These are phyloP conservation scores for Drosophila barbarae DNA, from an alignment of 2,888 invertebrate species.

Conservation along the genomic window DNA sequence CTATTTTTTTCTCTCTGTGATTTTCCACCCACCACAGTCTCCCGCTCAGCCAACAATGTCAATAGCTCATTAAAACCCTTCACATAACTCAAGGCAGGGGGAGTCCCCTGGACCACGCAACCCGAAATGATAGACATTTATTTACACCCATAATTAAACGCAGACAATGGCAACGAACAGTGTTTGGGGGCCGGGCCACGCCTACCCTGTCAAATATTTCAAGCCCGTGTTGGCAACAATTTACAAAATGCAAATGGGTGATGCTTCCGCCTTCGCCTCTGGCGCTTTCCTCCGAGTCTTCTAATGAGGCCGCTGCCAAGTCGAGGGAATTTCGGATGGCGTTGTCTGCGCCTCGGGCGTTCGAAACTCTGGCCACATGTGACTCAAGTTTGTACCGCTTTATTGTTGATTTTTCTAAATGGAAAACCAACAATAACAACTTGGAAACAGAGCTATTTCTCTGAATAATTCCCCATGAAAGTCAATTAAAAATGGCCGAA, in stretches of 20 bases:
- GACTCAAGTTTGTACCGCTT: constrained; percentile 5
- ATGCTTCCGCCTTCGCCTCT: constrained; percentile 3
- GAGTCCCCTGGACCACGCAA: constrained; percentile 46
- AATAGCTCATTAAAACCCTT: constrained; percentile 61
- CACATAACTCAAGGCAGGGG: constrained; percentile 26
- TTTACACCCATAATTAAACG: constrained; percentile 69
- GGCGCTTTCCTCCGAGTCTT: constrained; percentile 7
- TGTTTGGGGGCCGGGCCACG: constrained; percentile 30
- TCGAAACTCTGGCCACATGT: constrained; percentile 46
- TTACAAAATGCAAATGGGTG: constrained; percentile 65
- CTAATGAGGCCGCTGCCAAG: constrained; percentile 57
- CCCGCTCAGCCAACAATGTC: constrained; percentile 32
- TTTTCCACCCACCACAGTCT: background rate
- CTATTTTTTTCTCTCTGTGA: background rate
- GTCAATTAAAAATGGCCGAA: constrained; percentile 29
- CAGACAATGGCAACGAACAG: constrained; percentile 51
- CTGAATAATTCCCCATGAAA: constrained; percentile 7
- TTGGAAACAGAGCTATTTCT: background rate
- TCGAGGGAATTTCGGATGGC: constrained; percentile 40
- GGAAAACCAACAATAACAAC: constrained; percentile 37
- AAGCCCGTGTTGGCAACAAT: constrained; percentile 54
- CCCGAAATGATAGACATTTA: constrained; percentile 64
- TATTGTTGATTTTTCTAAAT: constrained; percentile 38
- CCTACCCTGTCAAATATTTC: constrained; percentile 58
- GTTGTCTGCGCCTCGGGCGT: constrained; percentile 27